Base-by-base conservation (phyloP, 2,888 invertebrate species). In the Pandemis corylana region DNA sequence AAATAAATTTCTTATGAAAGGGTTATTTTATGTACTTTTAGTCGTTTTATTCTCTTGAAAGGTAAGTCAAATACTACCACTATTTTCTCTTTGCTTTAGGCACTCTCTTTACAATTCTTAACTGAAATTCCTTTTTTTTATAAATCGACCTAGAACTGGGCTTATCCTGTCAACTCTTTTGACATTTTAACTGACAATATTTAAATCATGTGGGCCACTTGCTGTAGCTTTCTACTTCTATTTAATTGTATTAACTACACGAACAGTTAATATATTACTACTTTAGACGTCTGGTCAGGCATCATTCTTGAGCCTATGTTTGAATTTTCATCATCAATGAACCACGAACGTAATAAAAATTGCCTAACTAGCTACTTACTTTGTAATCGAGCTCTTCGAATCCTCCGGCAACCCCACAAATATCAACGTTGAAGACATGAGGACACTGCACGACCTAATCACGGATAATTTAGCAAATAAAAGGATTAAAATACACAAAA, bases 401-500 rank as follows among this genome's bases (percentile, higher is more conserved):
- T 95, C 95, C 81, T 95, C 95, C 64, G 91, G 92, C 77, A 96
- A 83, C 76, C 96, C 96, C 77, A 95, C 94, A 83, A 94, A 96
- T 76, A 95, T 95, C 70, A 95, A 88, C 59, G 96, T 96, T 68
- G 96, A 96, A 85, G 96, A 96, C 96, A 96, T 96, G 82, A 82
- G 89, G 81, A 80, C 73, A 69, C 73, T 53, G 5, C 56, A 56
- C 41, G 51, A 59, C 20, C 10, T 72, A 79, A 79, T 80, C 84
- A 85, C 83, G 72, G 65, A 77, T 77, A 81, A 80, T 80, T 78
- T 79, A 80, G 53, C 76, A 75, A 80, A 81, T 71, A 63, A 76
- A 71, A 72, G 75, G 62, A 73, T 71, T 77, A 77, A 81, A 78
- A 78, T 73, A 76, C 72, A 74, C 68, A 72, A 65, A 72, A 68